Conservation (phyloP, 2,888 invertebrate genomes). For the Plagodis dolabraria region DNA sequence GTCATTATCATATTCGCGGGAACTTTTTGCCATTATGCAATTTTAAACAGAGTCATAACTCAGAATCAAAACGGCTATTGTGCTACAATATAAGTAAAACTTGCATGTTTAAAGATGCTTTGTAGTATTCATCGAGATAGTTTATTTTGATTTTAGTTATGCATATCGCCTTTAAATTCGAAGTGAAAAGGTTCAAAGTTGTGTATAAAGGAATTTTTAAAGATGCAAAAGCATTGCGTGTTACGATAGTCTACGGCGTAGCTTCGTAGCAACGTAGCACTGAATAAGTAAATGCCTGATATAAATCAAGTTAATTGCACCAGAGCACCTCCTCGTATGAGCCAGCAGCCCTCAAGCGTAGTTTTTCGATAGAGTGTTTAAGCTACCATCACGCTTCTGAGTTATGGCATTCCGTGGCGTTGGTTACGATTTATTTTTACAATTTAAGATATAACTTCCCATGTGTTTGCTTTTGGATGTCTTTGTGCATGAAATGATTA, state of each 20-base stretch:
- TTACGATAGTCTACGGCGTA: constrained; percentile 46
- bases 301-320: constrained; percentile 85
- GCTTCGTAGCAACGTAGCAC: constrained; percentile 72
- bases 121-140: constrained; percentile 55
- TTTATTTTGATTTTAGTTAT: constrained; percentile 50
- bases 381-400: constrained; percentile 12
- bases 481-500: no score
- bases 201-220: constrained; percentile 42
- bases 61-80: constrained; percentile 54
- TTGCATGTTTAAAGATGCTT: constrained; percentile 66
- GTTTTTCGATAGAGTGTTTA: constrained; percentile 59
- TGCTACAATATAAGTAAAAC: constrained; percentile 64
- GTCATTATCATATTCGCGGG: constrained; percentile 60
- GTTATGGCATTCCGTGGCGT: not conserved
- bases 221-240: constrained; percentile 61
- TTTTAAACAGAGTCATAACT: constrained; percentile 58
- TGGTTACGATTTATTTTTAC: not conserved
- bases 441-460: no score
- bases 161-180: constrained; percentile 30
- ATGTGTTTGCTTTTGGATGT: no score
- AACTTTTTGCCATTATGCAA: constrained; percentile 45
- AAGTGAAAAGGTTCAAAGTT: constrained; percentile 40
- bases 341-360: constrained; percentile 66
- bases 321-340: constrained; percentile 79
- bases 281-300: constrained; percentile 82